Percentiles rank a stretch among this genome's conserved stretches.
Conservation (phyloP, 1,140 invertebrate species). For the Mactra quadrangularis region DNA sequence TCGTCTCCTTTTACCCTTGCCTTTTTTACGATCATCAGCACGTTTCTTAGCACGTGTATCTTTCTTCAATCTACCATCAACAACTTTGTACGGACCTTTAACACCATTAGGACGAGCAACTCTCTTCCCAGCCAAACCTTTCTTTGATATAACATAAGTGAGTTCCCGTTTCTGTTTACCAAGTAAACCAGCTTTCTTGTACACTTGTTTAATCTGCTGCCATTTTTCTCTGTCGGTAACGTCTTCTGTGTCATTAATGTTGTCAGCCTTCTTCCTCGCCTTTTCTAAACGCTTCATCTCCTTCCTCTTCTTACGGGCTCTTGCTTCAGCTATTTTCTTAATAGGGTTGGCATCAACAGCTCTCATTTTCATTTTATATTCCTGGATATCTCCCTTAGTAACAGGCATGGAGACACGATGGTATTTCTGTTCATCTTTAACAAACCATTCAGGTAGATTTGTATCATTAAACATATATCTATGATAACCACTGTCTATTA, state of each 20-base stretch:
- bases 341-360: slow-evolving; percentile 97
- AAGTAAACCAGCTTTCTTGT: slow-evolving; percentile 93
- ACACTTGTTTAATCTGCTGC: slow-evolving; percentile 95
- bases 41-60: slow-evolving; percentile 87
- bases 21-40: slow-evolving; percentile 45
- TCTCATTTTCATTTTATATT: slow-evolving; percentile 87
- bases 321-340: slow-evolving; percentile 99
- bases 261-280: slow-evolving; percentile 97
- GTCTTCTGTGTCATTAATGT: slow-evolving; percentile 94
- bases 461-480: slow-evolving; percentile 86
- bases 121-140: slow-evolving; percentile 89
- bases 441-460: slow-evolving; percentile 98
- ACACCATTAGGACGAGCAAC: slow-evolving; percentile 92
- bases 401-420: slow-evolving; percentile 91
- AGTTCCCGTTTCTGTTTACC: slow-evolving; percentile 92
- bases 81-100: slow-evolving; percentile 96
- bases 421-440: slow-evolving; percentile 96
- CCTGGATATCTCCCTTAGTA: slow-evolving; percentile 87
- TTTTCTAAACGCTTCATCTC: slow-evolving; percentile 93
- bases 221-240: slow-evolving; percentile 96
- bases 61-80: slow-evolving; percentile 98
- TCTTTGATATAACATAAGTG: slow-evolving; percentile 97
- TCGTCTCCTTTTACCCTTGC: slow-evolving; percentile 57
- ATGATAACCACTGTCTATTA: slow-evolving; percentile 82
- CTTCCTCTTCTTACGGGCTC: slow-evolving; percentile 97